These are phyloP conservation scores for Idris sp. DNA, from an alignment of 1,140 invertebrate genomes.

Conservation along the genomic window DNA sequence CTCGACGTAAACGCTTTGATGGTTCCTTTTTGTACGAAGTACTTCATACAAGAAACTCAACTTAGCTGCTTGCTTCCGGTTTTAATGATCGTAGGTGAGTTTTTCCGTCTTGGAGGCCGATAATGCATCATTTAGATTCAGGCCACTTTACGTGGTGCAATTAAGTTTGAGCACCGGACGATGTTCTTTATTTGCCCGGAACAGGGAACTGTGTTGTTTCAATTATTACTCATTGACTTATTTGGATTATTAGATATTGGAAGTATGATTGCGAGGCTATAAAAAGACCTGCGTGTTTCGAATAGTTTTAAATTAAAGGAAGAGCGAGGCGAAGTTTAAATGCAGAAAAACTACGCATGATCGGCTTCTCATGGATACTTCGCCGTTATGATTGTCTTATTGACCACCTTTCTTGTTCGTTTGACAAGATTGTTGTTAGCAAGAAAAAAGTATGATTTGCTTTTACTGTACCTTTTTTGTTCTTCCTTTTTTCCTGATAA, in stretches of 20 bases:
- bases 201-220: constrained; percentile 32
- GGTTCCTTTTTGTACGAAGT: constrained; percentile 30
- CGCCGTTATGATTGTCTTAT: constrained; percentile 34
- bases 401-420: constrained; percentile 3
- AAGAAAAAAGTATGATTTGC: constrained; percentile 4
- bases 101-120: constrained; percentile 30
- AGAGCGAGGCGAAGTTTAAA: constrained; percentile 2
- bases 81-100: constrained; percentile 33
- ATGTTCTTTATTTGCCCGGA: constrained; percentile 36
- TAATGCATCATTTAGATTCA: constrained; percentile 50
- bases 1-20: constrained; percentile 11
- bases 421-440: constrained; percentile 18
- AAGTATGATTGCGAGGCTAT: constrained; percentile 23
- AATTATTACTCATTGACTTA: constrained; percentile 41
- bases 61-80: constrained; percentile 35
- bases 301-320: constrained; percentile 38
- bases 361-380: constrained; percentile 26
- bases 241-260: constrained; percentile 47
- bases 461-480: no score
- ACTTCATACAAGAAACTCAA: constrained; percentile 23
- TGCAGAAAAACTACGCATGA: constrained; percentile 3
- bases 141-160: constrained; percentile 9
- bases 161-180: constrained; percentile 36
- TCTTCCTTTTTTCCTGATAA: constrained; percentile 17
- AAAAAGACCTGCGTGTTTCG: constrained; percentile 22